Evolutionary conservation across 2,888 invertebrate species (phyloP).

Genomic region (Caenorhabditis sulstoni): DNA sequence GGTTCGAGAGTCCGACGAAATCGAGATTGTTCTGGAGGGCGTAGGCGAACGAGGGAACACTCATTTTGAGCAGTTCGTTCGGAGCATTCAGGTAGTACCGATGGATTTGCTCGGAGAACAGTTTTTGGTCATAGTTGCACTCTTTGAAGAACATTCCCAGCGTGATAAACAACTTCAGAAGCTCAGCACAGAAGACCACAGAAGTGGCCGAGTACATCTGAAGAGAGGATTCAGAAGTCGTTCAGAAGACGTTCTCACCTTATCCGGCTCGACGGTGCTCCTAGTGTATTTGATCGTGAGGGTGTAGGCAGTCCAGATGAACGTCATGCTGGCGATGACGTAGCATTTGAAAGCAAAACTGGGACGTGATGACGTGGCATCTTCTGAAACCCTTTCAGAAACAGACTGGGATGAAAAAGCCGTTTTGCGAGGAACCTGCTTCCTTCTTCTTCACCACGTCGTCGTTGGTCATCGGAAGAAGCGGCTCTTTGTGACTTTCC

Average conservation of each 20-base stretch:
- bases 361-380: slow-evolving; percentile 14
- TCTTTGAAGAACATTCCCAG: slow-evolving; percentile 72
- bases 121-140: slow-evolving; percentile 46
- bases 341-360: slow-evolving; percentile 70
- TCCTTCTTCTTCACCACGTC: slow-evolving; percentile 27
- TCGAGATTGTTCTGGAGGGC: slow-evolving; percentile 81
- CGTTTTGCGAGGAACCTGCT: slow-evolving; percentile 14
- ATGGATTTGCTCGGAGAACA: slow-evolving; percentile 64
- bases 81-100: slow-evolving; percentile 78
- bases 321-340: slow-evolving; percentile 78
- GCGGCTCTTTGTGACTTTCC: slow-evolving; percentile 15
- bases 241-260: slow-evolving; percentile 50
- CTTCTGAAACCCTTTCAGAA: slow-evolving; percentile 21
- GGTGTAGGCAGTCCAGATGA: slow-evolving; percentile 80
- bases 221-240: background rate
- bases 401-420: background rate
- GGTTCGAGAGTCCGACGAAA: slow-evolving; percentile 80
- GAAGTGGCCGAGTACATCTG: slow-evolving; percentile 76
- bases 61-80: slow-evolving; percentile 79
- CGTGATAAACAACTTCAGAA: slow-evolving; percentile 75
- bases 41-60: slow-evolving; percentile 80
- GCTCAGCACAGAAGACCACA: slow-evolving; percentile 79
- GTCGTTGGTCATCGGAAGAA: slow-evolving; percentile 31
- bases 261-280: slow-evolving; percentile 69
- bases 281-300: slow-evolving; percentile 78